phyloP scores from a whole-genome alignment of 2,113 vertebrate species.

The Corythoichthys haematopterus region DNA sequence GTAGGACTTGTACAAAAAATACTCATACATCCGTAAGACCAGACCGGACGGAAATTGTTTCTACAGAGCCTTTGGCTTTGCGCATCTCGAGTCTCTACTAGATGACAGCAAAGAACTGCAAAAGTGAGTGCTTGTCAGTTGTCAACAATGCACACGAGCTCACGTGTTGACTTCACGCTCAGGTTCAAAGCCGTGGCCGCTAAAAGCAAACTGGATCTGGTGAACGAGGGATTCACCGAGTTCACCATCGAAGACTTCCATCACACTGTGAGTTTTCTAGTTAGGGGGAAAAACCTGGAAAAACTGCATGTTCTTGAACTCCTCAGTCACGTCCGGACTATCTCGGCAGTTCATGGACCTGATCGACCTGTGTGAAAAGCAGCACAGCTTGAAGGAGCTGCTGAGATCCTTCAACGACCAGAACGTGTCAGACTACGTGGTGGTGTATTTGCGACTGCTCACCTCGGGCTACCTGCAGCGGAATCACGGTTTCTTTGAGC shows the following conservation, averaged over 20 bases:
- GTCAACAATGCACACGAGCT: no score
- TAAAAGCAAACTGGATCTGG: constrained; percentile 89
- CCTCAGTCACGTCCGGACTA: not conserved
- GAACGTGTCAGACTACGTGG: constrained; percentile 89
- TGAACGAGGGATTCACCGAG: constrained; percentile 88
- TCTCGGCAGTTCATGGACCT: constrained; percentile 87
- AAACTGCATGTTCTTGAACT: not conserved
- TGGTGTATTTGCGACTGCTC: constrained; percentile 90
- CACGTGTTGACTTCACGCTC: not conserved
- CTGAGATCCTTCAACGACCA: constrained; percentile 89
- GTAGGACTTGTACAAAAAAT: constrained; percentile 89
- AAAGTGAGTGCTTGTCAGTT: constrained; percentile 63
- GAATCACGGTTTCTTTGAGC: constrained; percentile 86
- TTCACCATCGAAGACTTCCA: constrained; percentile 96
- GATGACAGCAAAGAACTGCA: constrained; percentile 87
- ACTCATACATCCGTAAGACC: constrained; percentile 86
- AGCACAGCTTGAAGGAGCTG: constrained; percentile 77
- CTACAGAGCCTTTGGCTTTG: constrained; percentile 90
- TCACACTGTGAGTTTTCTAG: constrained; percentile 78
- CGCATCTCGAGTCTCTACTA: constrained; percentile 86
- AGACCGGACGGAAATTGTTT: constrained; percentile 92
- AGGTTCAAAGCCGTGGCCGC: constrained; percentile 89
- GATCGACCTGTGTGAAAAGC: constrained; percentile 87
- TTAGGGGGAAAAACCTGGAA: not conserved
- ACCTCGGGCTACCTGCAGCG: constrained; percentile 91